Evolutionary conservation across 2,113 vertebrate species (phyloP).

Genomic region (Dissostichus mawsoni): DNA sequence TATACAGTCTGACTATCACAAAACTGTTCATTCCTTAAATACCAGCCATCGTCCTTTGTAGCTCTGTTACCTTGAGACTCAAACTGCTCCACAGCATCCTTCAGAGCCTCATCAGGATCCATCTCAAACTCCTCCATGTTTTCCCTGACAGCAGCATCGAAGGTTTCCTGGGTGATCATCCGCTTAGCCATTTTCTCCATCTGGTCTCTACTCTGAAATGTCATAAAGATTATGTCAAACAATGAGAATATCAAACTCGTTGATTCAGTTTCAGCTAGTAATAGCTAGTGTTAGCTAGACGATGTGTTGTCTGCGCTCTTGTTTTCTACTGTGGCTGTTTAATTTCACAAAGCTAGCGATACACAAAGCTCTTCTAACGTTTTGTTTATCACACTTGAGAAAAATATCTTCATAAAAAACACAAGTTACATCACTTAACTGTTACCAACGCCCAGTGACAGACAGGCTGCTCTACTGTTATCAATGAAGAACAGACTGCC

Average conservation of each 20-base stretch:
- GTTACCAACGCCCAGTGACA: slow-evolving; percentile 36
- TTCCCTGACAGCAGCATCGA: slow-evolving; percentile 91
- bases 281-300: slow-evolving; percentile 15
- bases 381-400: neutral
- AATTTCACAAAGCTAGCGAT: neutral
- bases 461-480: neutral
- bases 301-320: neutral
- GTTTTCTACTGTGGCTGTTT: neutral
- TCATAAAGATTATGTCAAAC: neutral
- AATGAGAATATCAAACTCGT: neutral
- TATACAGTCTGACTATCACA: neutral
- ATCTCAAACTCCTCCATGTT: slow-evolving; percentile 94
- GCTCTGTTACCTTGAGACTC: slow-evolving; percentile 90
- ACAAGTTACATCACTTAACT: neutral
- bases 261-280: neutral
- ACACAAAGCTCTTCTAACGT: neutral
- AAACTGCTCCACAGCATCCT: slow-evolving; percentile 92
- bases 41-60: accelerated
- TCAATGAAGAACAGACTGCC: slow-evolving; percentile 29
- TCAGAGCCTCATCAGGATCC: slow-evolving; percentile 89
- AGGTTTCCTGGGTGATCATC: slow-evolving; percentile 93
- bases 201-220: slow-evolving; percentile 2
- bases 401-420: neutral
- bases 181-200: slow-evolving; percentile 85
- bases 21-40: neutral